Conservation (phyloP, 1,140 invertebrate species). For the Bombus confusus region DNA sequence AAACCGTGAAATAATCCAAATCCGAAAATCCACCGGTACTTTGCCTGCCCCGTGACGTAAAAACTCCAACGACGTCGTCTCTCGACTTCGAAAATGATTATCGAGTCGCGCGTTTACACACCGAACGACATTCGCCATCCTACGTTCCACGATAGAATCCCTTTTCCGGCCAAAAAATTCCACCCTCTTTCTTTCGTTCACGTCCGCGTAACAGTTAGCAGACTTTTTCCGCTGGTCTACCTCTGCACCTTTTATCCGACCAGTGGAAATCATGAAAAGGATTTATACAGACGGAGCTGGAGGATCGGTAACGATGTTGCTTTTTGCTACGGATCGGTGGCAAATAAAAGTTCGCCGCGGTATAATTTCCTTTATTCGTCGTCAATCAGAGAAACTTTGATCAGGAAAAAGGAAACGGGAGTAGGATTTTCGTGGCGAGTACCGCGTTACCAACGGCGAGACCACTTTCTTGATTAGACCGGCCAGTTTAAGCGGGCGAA, state of each 20-base stretch:
- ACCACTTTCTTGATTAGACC: conserved; percentile 71
- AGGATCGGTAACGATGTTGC: conserved; percentile 58
- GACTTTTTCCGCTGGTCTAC: neutral
- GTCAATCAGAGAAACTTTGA: conserved; percentile 60
- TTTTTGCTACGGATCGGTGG: conserved; percentile 46
- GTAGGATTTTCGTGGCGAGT: conserved; percentile 49
- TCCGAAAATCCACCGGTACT: neutral
- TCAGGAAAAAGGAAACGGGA: neutral
- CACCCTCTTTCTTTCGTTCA: neutral
- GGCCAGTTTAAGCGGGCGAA: conserved; percentile 55
- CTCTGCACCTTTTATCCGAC: conserved; percentile 1
- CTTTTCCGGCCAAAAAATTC: neutral
- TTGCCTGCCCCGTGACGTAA: neutral
- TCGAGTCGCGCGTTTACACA: neutral
- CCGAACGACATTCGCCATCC: neutral
- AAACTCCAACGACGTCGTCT: neutral
- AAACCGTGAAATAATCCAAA: neutral
- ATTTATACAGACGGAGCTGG: conserved; percentile 40
- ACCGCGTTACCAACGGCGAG: conserved; percentile 37
- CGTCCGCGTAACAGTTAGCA: conserved; percentile 28
- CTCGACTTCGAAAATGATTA: neutral
- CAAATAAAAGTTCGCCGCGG: conserved; percentile 58
- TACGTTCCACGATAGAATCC: neutral
- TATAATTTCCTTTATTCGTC: conserved; percentile 67
- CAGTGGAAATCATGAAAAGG: conserved; percentile 42